Conservation (phyloP, 2,113 vertebrate genomes). For the Heterocephalus glaber region DNA sequence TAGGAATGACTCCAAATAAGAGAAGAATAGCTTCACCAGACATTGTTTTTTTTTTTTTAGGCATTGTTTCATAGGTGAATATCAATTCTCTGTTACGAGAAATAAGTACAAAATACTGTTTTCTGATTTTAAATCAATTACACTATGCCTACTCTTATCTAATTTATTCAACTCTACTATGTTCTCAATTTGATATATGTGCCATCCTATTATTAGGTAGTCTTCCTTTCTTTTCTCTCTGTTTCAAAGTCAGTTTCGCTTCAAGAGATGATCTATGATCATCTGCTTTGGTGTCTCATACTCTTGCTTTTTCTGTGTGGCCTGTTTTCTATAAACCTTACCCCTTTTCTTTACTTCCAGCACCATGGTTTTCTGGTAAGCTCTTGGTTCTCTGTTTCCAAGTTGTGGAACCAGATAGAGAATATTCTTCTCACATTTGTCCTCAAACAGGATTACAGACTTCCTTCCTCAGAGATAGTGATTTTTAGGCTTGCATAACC, state of each 20-base stretch:
- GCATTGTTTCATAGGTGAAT: background rate
- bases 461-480: background rate
- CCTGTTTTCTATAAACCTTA: background rate
- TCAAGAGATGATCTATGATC: background rate
- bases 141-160: background rate
- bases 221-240: background rate
- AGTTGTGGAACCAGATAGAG: background rate
- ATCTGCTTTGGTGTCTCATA: background rate
- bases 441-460: background rate
- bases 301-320: background rate
- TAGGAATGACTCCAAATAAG: background rate
- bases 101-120: background rate
- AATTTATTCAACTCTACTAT: background rate
- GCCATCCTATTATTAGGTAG: background rate
- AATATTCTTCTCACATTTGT: background rate
- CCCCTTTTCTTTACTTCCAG: background rate
- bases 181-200: background rate
- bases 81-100: background rate
- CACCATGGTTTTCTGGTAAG: background rate
- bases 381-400: background rate
- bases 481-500: background rate
- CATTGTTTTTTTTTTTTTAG: too few species aligned
- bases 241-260: background rate
- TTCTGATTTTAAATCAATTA: background rate
- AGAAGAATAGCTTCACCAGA: background rate